A percentile compares a stretch with the other conserved stretches of the same genome.
Evolutionary conservation across 2,888 invertebrate species (phyloP).

Genomic region (Stenurella melanura): DNA sequence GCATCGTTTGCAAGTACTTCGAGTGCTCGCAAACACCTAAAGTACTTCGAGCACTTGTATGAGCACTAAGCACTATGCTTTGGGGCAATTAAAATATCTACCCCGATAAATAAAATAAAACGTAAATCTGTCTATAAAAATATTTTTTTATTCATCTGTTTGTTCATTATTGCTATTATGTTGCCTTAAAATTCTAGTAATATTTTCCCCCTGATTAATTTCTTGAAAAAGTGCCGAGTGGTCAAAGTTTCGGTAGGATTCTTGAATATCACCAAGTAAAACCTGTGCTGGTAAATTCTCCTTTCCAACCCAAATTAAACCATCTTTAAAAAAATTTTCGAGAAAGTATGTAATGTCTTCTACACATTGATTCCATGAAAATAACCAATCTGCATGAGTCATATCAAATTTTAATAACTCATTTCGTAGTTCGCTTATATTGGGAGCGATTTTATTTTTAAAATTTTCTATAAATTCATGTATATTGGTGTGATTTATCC

Average conservation of each 20-base stretch:
- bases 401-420: conserved; percentile 41
- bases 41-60: too few species aligned
- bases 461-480: conserved; percentile 47
- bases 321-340: conserved; percentile 44
- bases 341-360: conserved; percentile 51
- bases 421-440: conserved; percentile 42
- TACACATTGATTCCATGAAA: conserved; percentile 51
- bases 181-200: conserved; percentile 49
- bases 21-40: too few species aligned
- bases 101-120: not conserved
- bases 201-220: conserved; percentile 56
- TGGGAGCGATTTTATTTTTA: conserved; percentile 38
- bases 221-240: conserved; percentile 50
- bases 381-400: conserved; percentile 49
- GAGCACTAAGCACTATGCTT: too few species aligned
- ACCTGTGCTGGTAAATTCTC: conserved; percentile 48
- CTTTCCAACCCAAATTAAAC: conserved; percentile 51
- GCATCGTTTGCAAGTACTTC: too few species aligned
- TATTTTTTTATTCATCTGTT: not conserved
- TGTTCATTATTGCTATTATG: conserved; percentile 9
- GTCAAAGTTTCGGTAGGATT: conserved; percentile 45
- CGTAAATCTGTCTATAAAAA: not conserved
- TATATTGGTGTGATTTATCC: conserved; percentile 51
- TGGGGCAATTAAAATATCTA: too few species aligned
- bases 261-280: conserved; percentile 51